These are phyloP conservation scores for Saturnia japonica DNA, from an alignment of 2,888 invertebrate species.

Conservation along the genomic window DNA sequence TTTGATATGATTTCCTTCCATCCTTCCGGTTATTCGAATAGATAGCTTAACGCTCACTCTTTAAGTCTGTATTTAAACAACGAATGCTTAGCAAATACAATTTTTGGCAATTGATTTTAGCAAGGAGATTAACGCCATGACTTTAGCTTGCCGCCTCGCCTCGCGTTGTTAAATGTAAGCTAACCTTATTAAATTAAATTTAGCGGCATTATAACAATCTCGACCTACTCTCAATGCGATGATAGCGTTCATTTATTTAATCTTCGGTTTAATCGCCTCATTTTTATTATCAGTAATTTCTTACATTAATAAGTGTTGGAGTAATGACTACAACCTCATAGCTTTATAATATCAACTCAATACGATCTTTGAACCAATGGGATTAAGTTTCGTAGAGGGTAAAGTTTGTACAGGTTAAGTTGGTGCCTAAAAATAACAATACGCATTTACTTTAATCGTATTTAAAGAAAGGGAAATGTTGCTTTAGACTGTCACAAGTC, in stretches of 20 bases:
- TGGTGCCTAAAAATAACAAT: constrained; percentile 56
- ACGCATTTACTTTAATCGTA: constrained; percentile 59
- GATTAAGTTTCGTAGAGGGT: not conserved
- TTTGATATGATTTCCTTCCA: constrained; percentile 72
- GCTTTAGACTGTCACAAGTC: constrained; percentile 53
- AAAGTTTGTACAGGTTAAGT: not conserved
- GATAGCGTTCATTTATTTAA: constrained; percentile 56
- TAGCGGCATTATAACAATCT: constrained; percentile 77
- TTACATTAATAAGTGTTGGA: not conserved
- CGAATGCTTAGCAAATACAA: constrained; percentile 55
- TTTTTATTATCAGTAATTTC: constrained; percentile 23
- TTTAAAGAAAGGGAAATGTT: constrained; percentile 62
- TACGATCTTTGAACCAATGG: not conserved
- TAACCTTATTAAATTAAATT: constrained; percentile 80
- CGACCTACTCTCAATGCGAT: constrained; percentile 45
- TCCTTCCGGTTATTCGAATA: constrained; percentile 47
- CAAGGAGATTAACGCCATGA: constrained; percentile 72
- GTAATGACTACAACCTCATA: not conserved
- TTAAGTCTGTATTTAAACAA: constrained; percentile 49
- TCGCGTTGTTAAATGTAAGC: constrained; percentile 77
- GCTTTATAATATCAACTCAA: not conserved
- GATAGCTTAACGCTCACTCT: constrained; percentile 48
- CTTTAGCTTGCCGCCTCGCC: constrained; percentile 57
- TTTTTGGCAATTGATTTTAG: constrained; percentile 79
- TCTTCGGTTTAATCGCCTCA: constrained; percentile 55